These are phyloP conservation scores for Epirrhoe alternata DNA, from an alignment of 2,888 invertebrate genomes.

Conservation along the genomic window DNA sequence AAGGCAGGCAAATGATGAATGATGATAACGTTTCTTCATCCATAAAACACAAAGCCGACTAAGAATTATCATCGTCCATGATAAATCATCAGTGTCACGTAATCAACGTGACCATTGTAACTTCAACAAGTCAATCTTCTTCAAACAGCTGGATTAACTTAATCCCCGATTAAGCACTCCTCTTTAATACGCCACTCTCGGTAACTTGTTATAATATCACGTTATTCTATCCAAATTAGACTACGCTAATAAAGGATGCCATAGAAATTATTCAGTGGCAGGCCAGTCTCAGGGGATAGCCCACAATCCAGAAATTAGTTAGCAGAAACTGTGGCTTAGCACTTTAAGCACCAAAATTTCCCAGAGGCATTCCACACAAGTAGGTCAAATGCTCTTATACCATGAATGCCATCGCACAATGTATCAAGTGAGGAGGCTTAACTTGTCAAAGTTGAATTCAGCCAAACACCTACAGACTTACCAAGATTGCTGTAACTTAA, in stretches of 20 bases:
- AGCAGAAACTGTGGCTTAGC: slow-evolving; percentile 44
- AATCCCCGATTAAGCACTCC: too few relatives aligned
- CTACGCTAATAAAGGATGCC: slow-evolving; percentile 25
- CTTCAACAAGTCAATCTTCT: too few relatives aligned
- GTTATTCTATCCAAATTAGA: slow-evolving; percentile 12
- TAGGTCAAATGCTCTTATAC: slow-evolving; percentile 54
- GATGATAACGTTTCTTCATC: too few relatives aligned
- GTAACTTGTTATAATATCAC: not conserved
- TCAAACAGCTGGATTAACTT: too few relatives aligned
- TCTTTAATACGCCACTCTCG: too few relatives aligned
- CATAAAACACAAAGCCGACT: too few relatives aligned
- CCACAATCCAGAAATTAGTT: slow-evolving; percentile 45
- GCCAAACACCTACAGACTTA: slow-evolving; percentile 47
- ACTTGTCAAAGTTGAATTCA: slow-evolving; percentile 62
- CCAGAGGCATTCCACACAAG: slow-evolving; percentile 53
- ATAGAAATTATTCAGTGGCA: slow-evolving; percentile 26
- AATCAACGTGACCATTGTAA: too few relatives aligned
- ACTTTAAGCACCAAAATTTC: slow-evolving; percentile 50
- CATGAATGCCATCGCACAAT: slow-evolving; percentile 51
- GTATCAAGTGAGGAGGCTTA: slow-evolving; percentile 56
- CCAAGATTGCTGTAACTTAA: slow-evolving; percentile 5
- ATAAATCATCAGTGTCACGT: too few relatives aligned
- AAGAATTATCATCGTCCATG: too few relatives aligned
- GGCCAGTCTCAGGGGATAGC: slow-evolving; percentile 33
- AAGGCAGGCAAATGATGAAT: too few relatives aligned